phyloP scores from a whole-genome alignment of 2,797 vertebrate species.

The Eulemur coronatus region DNA sequence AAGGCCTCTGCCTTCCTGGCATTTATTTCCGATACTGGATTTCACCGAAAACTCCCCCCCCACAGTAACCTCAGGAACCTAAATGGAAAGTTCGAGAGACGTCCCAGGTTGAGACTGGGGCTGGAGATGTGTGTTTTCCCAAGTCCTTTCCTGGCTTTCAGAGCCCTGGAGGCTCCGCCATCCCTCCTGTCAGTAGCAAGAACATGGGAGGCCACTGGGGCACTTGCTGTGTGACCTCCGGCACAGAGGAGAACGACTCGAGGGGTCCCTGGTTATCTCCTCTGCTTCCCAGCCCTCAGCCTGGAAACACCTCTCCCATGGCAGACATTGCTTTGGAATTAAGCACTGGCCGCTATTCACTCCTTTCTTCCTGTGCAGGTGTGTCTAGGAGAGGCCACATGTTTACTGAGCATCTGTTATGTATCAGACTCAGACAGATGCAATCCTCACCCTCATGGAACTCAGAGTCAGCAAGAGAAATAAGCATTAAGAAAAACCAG shows the following conservation, averaged over 20 bases:
- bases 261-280: background rate
- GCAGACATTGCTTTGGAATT: background rate
- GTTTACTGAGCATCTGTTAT: background rate
- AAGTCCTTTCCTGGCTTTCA: background rate
- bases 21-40: background rate
- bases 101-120: background rate
- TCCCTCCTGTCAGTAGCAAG: background rate
- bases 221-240: background rate
- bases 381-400: background rate
- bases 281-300: background rate
- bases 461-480: background rate
- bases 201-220: background rate
- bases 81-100: background rate
- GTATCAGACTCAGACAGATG: background rate
- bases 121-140: accelerated
- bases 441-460: background rate
- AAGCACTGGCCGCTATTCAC: background rate
- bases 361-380: background rate
- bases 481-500: background rate
- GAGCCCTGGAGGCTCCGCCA: background rate
- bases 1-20: background rate
- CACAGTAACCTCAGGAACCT: background rate
- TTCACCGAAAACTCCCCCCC: background rate
- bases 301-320: background rate
- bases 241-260: background rate